Conservation (phyloP, 2,888 invertebrate species). For the Poecilus cupreus region DNA sequence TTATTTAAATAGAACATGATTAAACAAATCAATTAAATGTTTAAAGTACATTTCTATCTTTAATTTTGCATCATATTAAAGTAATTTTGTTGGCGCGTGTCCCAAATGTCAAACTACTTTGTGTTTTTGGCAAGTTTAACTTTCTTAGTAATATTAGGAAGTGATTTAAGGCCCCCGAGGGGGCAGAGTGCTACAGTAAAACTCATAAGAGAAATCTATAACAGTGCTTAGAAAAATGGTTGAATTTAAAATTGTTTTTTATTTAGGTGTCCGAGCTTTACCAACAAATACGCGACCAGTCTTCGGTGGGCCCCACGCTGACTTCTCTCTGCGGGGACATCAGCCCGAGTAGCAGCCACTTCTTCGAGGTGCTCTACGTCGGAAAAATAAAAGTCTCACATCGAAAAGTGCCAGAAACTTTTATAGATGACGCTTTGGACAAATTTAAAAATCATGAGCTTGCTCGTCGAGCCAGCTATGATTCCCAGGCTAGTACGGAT, state of each 20-base stretch:
- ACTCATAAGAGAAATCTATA: too few species aligned
- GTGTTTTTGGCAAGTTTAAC: too few species aligned
- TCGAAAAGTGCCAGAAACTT: constrained; percentile 88
- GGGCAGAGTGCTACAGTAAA: too few species aligned
- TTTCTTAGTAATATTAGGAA: too few species aligned
- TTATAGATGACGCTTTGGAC: constrained; percentile 92
- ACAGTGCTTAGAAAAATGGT: too few species aligned
- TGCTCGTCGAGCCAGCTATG: constrained; percentile 71
- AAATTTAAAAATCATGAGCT: constrained; percentile 88
- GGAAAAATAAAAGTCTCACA: constrained; percentile 93
- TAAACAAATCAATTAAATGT: background rate
- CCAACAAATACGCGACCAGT: constrained; percentile 82
- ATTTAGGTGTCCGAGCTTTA: constrained; percentile 83
- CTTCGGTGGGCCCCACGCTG: constrained; percentile 70
- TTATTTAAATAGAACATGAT: background rate
- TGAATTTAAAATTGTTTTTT: background rate
- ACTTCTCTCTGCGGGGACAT: constrained; percentile 85
- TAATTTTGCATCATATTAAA: background rate
- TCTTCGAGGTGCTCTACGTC: constrained; percentile 93
- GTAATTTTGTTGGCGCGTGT: background rate
- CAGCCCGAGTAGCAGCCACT: constrained; percentile 90
- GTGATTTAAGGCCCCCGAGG: too few species aligned
- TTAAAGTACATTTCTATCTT: background rate
- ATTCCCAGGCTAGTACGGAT: constrained; percentile 64
- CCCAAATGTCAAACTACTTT: background rate